phyloP scores from a whole-genome alignment of 2,113 vertebrate species.

The Solenodon paradoxus region DNA sequence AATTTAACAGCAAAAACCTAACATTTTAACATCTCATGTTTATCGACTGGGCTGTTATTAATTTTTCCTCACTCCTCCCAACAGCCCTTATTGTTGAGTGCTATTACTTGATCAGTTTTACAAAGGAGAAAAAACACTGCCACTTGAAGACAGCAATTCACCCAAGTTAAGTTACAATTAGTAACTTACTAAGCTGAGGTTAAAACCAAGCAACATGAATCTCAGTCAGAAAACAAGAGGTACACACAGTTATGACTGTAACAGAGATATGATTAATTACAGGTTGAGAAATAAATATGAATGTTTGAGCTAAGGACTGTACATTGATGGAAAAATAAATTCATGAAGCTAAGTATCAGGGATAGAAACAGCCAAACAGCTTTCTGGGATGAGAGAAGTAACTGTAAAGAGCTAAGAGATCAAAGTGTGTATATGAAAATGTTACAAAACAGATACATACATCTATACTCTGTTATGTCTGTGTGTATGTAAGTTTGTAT shows the following conservation, averaged over 20 bases:
- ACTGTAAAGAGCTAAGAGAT: neutral
- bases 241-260: neutral
- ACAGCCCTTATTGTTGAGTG: neutral
- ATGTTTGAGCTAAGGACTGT: neutral
- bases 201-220: neutral
- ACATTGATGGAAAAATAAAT: neutral
- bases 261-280: neutral
- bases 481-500: too few species aligned
- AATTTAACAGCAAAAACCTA: neutral
- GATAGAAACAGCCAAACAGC: neutral
- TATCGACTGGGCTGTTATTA: neutral
- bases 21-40: neutral
- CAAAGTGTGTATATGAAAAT: neutral
- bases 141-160: too few species aligned
- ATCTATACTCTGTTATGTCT: too few species aligned
- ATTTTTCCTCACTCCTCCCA: neutral
- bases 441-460: too few species aligned
- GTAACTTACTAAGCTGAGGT: neutral
- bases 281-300: neutral
- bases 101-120: neutral
- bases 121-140: neutral
- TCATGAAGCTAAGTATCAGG: rapidly evolving
- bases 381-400: neutral
- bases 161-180: neutral
- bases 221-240: neutral